Evolutionary conservation across 2,797 vertebrate species (phyloP).

Genomic region (Emys orbicularis): DNA sequence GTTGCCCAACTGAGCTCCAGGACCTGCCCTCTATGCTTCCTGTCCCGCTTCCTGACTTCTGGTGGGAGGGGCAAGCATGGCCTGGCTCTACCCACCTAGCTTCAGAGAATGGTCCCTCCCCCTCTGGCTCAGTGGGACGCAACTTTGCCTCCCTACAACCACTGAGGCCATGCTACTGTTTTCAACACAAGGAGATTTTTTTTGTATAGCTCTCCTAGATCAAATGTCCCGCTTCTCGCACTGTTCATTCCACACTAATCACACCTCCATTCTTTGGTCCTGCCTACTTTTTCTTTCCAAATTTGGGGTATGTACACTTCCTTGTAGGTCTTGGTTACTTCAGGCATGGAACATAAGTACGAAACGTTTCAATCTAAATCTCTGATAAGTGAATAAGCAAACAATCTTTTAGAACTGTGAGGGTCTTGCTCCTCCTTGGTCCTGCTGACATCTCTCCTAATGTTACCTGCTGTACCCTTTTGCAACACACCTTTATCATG

Average conservation of each 20-base stretch:
- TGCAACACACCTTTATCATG: background rate
- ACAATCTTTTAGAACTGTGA: background rate
- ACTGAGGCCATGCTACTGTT: background rate
- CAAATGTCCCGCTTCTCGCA: background rate
- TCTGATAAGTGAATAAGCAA: background rate
- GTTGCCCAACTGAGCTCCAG: too few species aligned
- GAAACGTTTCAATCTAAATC: background rate
- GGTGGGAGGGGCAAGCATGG: too few species aligned
- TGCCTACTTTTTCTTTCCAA: background rate
- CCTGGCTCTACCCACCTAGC: too few species aligned
- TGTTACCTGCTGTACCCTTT: background rate
- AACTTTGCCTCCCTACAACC: too few species aligned
- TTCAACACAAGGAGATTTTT: background rate
- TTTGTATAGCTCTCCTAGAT: background rate
- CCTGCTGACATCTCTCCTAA: accelerated
- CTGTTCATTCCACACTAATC: background rate
- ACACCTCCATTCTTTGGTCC: background rate
- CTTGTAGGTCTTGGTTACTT: background rate
- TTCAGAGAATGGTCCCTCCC: too few species aligned
- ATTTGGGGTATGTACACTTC: background rate
- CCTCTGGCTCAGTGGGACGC: too few species aligned
- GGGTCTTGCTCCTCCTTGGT: background rate
- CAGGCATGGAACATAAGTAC: background rate
- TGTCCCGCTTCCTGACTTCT: too few species aligned
- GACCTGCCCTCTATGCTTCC: too few species aligned